phyloP scores from a whole-genome alignment of 2,797 vertebrate species.

The Alfaro cultratus region DNA sequence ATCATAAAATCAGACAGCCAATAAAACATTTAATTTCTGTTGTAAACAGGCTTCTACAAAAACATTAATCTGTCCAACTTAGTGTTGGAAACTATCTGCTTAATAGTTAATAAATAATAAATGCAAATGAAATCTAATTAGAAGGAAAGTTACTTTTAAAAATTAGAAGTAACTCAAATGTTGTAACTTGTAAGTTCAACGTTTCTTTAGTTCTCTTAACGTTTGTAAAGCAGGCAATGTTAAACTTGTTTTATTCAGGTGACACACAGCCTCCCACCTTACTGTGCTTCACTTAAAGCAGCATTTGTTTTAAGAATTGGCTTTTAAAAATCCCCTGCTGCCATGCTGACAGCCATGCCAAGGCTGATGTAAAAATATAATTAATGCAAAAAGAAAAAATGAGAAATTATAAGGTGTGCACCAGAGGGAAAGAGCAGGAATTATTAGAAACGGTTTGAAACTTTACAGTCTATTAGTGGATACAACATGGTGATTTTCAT shows the following conservation, averaged over 20 bases:
- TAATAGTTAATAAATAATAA: background rate
- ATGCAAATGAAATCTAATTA: background rate
- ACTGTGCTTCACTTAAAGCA: background rate
- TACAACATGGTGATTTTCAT: background rate
- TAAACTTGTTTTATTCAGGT: background rate
- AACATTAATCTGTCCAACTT: constrained; percentile 27
- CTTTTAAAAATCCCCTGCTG: background rate
- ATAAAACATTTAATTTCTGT: constrained; percentile 19
- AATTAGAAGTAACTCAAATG: background rate
- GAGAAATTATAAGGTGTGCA: background rate
- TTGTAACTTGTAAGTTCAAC: background rate
- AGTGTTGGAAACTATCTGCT: constrained; percentile 14
- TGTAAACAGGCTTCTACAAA: constrained; percentile 8
- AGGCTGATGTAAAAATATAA: background rate
- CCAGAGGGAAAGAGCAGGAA: background rate
- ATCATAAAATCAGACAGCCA: background rate
- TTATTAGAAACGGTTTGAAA: constrained; percentile 14
- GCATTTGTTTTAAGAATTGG: background rate
- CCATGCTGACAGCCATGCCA: background rate
- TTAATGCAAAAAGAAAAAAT: background rate
- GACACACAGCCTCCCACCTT: background rate
- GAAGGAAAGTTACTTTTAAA: background rate
- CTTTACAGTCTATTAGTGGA: background rate
- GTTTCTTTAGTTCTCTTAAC: background rate
- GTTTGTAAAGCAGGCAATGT: background rate